Evolutionary conservation across 2,797 vertebrate genomes (phyloP).

Genomic region (Champsocephalus esox): DNA sequence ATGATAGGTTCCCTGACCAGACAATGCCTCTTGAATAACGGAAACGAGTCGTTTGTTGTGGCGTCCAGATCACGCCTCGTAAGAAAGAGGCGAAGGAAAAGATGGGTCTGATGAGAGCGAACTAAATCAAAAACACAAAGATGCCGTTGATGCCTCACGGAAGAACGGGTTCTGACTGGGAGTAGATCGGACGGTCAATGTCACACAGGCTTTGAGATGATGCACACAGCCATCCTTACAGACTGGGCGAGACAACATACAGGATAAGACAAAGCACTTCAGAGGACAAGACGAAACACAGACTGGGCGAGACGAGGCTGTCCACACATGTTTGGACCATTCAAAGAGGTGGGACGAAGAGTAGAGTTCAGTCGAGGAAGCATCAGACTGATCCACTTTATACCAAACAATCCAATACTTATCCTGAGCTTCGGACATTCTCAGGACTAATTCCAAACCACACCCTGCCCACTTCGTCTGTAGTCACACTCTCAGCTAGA

Average conservation of each 20-base stretch:
- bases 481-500: too few species aligned
- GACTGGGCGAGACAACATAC: background rate
- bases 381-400: too few species aligned
- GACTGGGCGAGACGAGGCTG: too few species aligned
- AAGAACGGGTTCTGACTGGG: slow-evolving; percentile 4
- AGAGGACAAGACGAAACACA: background rate
- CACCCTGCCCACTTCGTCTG: too few species aligned
- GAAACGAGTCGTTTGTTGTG: slow-evolving; percentile 32
- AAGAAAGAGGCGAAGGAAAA: background rate
- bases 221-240: background rate
- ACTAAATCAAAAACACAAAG: background rate
- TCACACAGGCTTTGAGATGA: background rate
- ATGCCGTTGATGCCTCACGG: background rate
- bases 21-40: slow-evolving; percentile 19
- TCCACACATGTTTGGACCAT: too few species aligned
- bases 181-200: background rate
- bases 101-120: slow-evolving; percentile 8
- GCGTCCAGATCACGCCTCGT: background rate
- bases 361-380: too few species aligned
- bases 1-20: slow-evolving; percentile 21
- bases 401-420: too few species aligned
- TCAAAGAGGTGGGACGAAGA: too few species aligned
- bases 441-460: too few species aligned
- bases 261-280: background rate
- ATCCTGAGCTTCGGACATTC: too few species aligned